A percentile compares a stretch with the other conserved stretches of the same genome.
Evolutionary conservation across 64 coral and sea anemone genomes (phyloP).

Genomic region (Montipora efflorescens): DNA sequence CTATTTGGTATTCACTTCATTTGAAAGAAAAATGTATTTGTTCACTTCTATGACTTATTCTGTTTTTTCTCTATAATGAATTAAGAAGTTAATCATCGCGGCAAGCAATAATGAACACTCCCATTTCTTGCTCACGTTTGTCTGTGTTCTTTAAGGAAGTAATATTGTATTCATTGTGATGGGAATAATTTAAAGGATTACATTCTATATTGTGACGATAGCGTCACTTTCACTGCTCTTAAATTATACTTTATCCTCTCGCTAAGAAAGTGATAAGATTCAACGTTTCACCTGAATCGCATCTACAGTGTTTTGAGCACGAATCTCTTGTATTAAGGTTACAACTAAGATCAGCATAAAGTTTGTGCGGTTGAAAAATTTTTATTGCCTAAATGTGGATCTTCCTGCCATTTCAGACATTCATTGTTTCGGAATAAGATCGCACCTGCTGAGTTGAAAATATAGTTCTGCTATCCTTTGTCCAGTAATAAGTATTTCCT

Average conservation of each 20-base stretch:
- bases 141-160: not conserved
- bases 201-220: not conserved
- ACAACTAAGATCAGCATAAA: not conserved
- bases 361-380: not conserved
- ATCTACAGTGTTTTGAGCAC: not conserved
- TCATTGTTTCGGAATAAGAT: not conserved
- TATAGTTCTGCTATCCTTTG: not conserved
- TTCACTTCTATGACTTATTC: not conserved
- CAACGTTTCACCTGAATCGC: not conserved
- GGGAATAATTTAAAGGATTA: not conserved
- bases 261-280: not conserved
- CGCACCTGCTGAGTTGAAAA: not conserved
- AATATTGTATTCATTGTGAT: not conserved
- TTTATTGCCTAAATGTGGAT: not conserved
- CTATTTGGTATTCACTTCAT: not conserved
- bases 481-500: not conserved
- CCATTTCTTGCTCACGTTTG: not conserved
- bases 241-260: not conserved
- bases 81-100: not conserved
- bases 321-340: not conserved
- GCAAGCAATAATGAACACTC: not conserved
- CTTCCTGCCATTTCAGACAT: not conserved
- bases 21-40: too few relatives aligned
- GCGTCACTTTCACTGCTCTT: not conserved
- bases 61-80: not conserved